These are phyloP conservation scores for Odontomyia ornata DNA, from an alignment of 2,888 invertebrate genomes.

Conservation along the genomic window DNA sequence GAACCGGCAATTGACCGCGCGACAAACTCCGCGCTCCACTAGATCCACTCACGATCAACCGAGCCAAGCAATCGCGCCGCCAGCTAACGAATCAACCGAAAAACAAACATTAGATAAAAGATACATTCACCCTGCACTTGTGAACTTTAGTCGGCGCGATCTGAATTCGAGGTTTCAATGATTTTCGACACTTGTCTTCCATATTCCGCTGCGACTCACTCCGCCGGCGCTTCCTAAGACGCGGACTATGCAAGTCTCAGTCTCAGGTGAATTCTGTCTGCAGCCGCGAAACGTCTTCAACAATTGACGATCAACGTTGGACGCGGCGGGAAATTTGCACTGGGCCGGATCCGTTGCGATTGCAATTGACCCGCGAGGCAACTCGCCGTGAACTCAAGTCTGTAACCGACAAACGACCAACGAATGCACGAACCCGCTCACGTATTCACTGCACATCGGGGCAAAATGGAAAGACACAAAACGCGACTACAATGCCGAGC, in stretches of 20 bases:
- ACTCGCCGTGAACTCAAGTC: conserved; percentile 3
- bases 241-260: not conserved
- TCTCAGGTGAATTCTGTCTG: not conserved
- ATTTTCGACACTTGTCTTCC: not conserved
- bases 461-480: conserved; percentile 5
- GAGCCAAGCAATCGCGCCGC: not conserved
- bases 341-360: not conserved
- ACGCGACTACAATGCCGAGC: not conserved
- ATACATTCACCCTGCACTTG: conserved; percentile 16
- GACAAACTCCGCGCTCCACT: not conserved
- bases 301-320: not conserved
- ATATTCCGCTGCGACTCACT: not conserved
- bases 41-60: not conserved
- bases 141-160: not conserved
- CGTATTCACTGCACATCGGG: conserved; percentile 16
- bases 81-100: conserved; percentile 1
- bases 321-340: too few relatives aligned
- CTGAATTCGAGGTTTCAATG: not conserved
- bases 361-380: conserved; percentile 16
- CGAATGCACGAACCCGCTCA: conserved; percentile 5
- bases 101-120: conserved; percentile 23
- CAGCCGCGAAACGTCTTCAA: not conserved
- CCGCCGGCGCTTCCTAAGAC: not conserved
- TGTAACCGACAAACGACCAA: not conserved
- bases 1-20: conserved; percentile 6